Conservation (phyloP, 2,888 invertebrate genomes). For the Drosophila cracens region DNA sequence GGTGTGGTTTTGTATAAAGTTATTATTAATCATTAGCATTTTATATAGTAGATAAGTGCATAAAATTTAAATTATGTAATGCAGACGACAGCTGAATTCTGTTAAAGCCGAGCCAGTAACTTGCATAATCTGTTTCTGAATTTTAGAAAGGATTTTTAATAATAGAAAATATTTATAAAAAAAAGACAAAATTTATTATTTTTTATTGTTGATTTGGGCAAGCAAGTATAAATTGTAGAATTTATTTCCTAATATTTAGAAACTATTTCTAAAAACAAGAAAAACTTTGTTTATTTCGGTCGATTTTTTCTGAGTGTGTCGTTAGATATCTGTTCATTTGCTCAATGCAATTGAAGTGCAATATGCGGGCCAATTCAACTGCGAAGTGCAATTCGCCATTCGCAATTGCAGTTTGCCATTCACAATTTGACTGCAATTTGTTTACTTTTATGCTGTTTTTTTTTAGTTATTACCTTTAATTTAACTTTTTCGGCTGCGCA, state of each 20-base stretch:
- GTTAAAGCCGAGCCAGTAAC: not conserved
- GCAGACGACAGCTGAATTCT: not conserved
- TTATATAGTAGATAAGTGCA: not conserved
- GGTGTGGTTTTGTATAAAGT: not conserved
- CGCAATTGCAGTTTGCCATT: not conserved
- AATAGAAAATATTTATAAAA: not conserved
- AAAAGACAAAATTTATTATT: not conserved
- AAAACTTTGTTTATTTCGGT: not conserved
- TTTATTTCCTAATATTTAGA: not conserved
- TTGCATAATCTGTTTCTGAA: not conserved
- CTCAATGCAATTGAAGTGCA: constrained; percentile 23
- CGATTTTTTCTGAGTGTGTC: not conserved
- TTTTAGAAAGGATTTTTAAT: not conserved
- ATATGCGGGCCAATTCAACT: constrained; percentile 11
- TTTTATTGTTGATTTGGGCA: not conserved
- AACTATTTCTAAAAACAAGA: not conserved
- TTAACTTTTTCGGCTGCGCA: constrained; percentile 43
- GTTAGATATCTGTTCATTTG: constrained; percentile 24
- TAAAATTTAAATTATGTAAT: not conserved
- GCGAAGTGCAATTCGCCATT: constrained; percentile 5
- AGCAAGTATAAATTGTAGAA: not conserved
- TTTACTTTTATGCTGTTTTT: constrained; percentile 42
- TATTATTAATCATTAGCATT: not conserved
- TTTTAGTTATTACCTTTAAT: constrained; percentile 65
- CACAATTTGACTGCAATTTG: constrained; percentile 44